These are phyloP conservation scores for Agapornis roseicollis DNA, from an alignment of 2,113 vertebrate genomes.

Conservation along the genomic window DNA sequence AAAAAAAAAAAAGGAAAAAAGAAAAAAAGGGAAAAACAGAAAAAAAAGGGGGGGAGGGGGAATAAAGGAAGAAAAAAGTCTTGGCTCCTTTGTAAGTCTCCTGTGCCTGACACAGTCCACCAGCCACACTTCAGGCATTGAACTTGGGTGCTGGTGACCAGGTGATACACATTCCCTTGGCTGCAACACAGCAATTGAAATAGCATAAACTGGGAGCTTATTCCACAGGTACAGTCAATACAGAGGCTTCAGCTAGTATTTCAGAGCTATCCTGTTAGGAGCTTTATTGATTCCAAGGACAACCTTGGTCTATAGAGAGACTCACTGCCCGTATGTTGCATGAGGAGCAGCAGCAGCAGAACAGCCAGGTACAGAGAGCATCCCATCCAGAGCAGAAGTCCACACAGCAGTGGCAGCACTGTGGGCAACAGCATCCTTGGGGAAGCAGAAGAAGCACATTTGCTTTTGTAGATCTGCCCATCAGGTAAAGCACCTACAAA, in stretches of 20 bases:
- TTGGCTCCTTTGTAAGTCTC: neutral
- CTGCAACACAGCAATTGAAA: neutral
- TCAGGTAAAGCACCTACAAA: neutral
- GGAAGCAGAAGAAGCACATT: neutral
- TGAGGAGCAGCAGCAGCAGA: neutral
- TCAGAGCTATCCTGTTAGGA: neutral
- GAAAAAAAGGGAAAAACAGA: neutral
- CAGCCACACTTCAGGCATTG: neutral
- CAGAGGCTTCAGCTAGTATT: neutral
- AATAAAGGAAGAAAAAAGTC: neutral
- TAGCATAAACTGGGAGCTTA: neutral
- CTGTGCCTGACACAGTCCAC: neutral
- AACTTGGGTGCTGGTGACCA: neutral
- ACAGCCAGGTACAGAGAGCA: neutral
- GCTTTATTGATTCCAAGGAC: neutral
- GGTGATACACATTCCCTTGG: neutral
- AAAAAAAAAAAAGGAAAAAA: too few relatives aligned
- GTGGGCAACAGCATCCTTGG: neutral
- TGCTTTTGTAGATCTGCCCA: neutral
- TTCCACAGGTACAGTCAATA: neutral
- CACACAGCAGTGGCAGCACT: fast-evolving
- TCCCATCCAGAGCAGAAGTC: neutral
- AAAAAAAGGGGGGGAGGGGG: too few relatives aligned
- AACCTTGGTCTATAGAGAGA: neutral
- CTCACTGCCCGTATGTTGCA: fast-evolving